Evolutionary conservation across 2,113 vertebrate species (phyloP).

Genomic region (Amazona vittata): DNA sequence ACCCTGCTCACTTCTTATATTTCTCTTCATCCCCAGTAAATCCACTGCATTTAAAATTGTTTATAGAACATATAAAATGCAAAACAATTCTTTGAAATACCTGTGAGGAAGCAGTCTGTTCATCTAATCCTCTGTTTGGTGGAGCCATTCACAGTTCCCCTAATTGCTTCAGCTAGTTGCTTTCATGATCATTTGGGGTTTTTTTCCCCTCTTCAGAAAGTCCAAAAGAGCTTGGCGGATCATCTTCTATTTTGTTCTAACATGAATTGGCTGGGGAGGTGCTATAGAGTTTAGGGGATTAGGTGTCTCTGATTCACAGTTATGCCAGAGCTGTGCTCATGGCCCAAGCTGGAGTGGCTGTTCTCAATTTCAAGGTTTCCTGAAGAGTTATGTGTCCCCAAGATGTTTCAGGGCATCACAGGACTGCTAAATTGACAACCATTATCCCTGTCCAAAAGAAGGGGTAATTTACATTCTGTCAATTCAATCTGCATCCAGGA

Average conservation of each 20-base stretch:
- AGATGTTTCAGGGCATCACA: neutral
- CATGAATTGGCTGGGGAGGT: neutral
- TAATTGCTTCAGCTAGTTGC: conserved; percentile 14
- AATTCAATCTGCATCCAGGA: neutral
- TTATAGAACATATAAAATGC: conserved; percentile 57
- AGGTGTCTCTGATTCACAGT: neutral
- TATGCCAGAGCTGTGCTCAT: neutral
- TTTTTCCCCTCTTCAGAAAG: neutral
- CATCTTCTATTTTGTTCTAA: neutral
- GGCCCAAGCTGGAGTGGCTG: neutral
- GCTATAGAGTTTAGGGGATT: neutral
- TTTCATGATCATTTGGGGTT: neutral
- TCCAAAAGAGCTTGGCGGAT: neutral
- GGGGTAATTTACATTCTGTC: neutral
- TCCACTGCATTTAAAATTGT: conserved; percentile 62
- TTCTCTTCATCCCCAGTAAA: conserved; percentile 55
- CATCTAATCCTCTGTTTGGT: neutral
- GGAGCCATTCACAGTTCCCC: neutral
- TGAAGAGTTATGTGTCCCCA: neutral
- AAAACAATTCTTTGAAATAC: conserved; percentile 64
- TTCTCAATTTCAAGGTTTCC: neutral
- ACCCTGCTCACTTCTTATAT: neutral
- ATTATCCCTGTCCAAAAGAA: neutral
- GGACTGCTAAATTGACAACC: neutral
- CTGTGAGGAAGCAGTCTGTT: conserved; percentile 47